A percentile compares a stretch with the other conserved stretches of the same genome.
These are phyloP conservation scores for Brachyrhaphis roseni DNA, from an alignment of 2,797 vertebrate species.

Conservation along the genomic window DNA sequence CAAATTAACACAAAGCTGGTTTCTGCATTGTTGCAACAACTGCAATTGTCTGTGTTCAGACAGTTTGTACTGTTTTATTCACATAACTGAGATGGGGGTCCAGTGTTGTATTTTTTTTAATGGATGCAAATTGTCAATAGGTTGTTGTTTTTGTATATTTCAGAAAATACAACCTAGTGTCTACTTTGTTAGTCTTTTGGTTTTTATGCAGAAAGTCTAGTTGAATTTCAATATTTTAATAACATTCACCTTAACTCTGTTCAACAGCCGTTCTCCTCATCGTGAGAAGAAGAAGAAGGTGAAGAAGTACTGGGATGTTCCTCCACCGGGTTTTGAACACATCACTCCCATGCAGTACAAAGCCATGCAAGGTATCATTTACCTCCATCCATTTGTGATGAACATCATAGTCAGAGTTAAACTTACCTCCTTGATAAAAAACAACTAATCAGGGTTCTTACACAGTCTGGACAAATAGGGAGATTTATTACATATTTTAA, in stretches of 20 bases:
- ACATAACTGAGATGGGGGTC: slow-evolving; percentile 28
- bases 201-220: background rate
- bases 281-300: slow-evolving; percentile 96
- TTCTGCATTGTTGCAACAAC: slow-evolving; percentile 59
- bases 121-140: background rate
- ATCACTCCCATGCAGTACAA: slow-evolving; percentile 87
- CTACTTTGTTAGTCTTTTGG: slow-evolving; percentile 15
- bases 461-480: background rate
- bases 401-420: background rate
- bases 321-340: slow-evolving; percentile 84
- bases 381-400: background rate
- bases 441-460: background rate
- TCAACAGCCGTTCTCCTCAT: slow-evolving; percentile 86
- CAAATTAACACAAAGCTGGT: slow-evolving; percentile 70
- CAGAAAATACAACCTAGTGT: slow-evolving; percentile 16
- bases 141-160: slow-evolving; percentile 4
- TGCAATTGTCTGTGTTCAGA: slow-evolving; percentile 30
- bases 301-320: slow-evolving; percentile 90
- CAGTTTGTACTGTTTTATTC: slow-evolving; percentile 15
- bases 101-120: slow-evolving; percentile 19
- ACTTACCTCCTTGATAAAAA: background rate
- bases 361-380: slow-evolving; percentile 86
- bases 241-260: background rate
- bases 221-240: background rate
- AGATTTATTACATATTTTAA: background rate